Conservation (phyloP, 2,888 invertebrate species). For the Eupithecia insigniata region DNA sequence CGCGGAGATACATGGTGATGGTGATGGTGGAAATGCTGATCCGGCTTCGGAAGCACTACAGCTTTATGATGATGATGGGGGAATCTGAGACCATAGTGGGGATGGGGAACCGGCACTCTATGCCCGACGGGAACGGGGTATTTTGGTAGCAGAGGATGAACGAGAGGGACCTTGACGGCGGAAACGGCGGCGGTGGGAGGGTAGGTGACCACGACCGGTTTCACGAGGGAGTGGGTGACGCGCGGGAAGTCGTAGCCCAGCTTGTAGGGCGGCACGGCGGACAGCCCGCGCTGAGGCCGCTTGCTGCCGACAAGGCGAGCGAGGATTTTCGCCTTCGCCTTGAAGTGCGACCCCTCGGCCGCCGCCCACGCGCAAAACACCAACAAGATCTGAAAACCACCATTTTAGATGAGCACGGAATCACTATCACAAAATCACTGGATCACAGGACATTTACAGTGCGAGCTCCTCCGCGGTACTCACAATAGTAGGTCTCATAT, state of each 20-base stretch:
- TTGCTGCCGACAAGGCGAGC: conserved; percentile 65
- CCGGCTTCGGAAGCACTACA: conserved; percentile 61
- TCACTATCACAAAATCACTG: conserved; percentile 49
- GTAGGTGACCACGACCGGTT: conserved; percentile 77
- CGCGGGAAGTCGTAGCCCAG: conserved; percentile 78
- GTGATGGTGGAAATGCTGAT: conserved; percentile 76
- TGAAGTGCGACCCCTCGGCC: conserved; percentile 66
- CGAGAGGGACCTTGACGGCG: conserved; percentile 75
- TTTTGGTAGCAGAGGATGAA: conserved; percentile 60
- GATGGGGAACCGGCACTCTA: conserved; percentile 66
- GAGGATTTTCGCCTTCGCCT: conserved; percentile 65
- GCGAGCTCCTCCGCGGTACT: conserved; percentile 58
- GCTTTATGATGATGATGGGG: conserved; percentile 66
- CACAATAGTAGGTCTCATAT: conserved; percentile 70
- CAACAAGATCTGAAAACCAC: conserved; percentile 75
- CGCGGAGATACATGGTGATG: conserved; percentile 73
- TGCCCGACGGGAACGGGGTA: conserved; percentile 71
- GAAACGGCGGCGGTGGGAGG: conserved; percentile 76
- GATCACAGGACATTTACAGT: conserved; percentile 38
- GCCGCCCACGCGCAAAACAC: conserved; percentile 65
- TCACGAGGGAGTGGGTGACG: conserved; percentile 77
- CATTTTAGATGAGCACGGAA: conserved; percentile 48
- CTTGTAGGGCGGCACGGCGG: conserved; percentile 76
- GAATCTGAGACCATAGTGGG: conserved; percentile 70
- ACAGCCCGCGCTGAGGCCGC: conserved; percentile 73